Evolutionary conservation across 2,888 invertebrate species (phyloP), one percentile per base, ranked within the genome.

Genomic region (Sipha maydis): DNA sequence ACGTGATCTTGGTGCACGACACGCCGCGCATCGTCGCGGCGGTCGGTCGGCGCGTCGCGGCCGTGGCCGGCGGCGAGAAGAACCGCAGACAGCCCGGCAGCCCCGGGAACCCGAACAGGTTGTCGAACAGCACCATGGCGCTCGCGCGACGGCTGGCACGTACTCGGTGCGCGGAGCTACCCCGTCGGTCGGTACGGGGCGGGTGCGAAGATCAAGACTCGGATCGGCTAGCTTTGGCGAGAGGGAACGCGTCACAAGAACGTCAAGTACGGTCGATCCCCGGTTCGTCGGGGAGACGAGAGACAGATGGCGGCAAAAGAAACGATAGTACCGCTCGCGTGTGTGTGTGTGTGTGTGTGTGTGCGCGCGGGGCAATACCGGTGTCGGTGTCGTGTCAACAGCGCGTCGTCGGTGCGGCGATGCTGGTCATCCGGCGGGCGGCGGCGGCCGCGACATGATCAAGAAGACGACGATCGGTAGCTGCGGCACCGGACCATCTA

Each of bases 1-100:
- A 93, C 90, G 93, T 92, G 90, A 92, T 91, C 90, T 91, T 91
- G 75, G 91, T 90, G 90, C 91, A 91, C 73, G 91, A 91, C 73
- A 91, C 88, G 85, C 89, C 83, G 76, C 80, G 77, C 85, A 78
- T 78, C 5, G 85, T 78, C n/a, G 85, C 34, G 3, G 86, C n/a
- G 21, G 80, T 25, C 1, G 56, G 67, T 14, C 78, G 67, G 11
- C 56, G 79, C 4, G 71, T 28, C 41, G 75, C 31, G 61, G 80
- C 38, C 41, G 82, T 14, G 21, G 80, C 28, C n/a, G 82, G 11
- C 0, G 88, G 48, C 48, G 88, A 82, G 67, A 82, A 88, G 73
- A 75, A 31, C 41, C 80, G 71, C 67, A 88, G 75, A 28, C 82
- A 88, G 19, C 88, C 75, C 28, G 86, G 79, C 2, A 85, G 34